phyloP scores from a whole-genome alignment of 2,888 invertebrate genomes.

The Meliscaeva auricollis region DNA sequence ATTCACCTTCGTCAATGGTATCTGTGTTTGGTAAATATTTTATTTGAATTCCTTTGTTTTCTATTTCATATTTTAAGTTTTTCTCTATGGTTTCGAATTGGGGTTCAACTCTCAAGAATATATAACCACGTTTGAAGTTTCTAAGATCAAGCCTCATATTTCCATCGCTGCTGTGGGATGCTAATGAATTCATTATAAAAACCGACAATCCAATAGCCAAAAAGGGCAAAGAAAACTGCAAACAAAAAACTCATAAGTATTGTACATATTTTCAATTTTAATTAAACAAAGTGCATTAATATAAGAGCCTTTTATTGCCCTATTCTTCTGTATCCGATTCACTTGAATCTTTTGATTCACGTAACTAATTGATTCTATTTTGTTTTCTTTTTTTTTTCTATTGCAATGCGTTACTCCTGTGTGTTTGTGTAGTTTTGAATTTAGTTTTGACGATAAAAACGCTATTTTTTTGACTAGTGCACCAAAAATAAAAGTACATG shows the following conservation, averaged over 20 bases:
- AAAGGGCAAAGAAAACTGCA: constrained; percentile 79
- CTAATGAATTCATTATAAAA: constrained; percentile 79
- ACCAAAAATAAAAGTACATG: no score
- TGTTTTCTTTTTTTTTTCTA: no score
- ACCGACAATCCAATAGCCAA: constrained; percentile 78
- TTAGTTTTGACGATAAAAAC: no score
- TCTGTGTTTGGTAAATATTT: constrained; percentile 69
- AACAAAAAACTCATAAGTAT: background rate
- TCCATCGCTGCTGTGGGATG: constrained; percentile 78
- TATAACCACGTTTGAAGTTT: constrained; percentile 78
- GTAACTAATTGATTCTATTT: no score
- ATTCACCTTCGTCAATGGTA: constrained; percentile 38
- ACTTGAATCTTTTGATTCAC: no score
- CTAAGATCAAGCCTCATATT: constrained; percentile 79
- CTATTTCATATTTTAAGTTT: constrained; percentile 78
- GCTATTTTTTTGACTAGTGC: no score
- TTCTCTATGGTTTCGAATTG: constrained; percentile 70
- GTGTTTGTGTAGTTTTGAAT: no score
- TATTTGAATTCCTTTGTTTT: constrained; percentile 77
- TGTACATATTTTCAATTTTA: no score
- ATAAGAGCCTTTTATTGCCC: no score
- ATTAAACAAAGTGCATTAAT: no score
- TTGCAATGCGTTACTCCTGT: no score
- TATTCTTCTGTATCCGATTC: no score
- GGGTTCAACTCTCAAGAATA: constrained; percentile 78